These are phyloP conservation scores for Amiota communis DNA, from an alignment of 2,888 invertebrate genomes.

Conservation along the genomic window DNA sequence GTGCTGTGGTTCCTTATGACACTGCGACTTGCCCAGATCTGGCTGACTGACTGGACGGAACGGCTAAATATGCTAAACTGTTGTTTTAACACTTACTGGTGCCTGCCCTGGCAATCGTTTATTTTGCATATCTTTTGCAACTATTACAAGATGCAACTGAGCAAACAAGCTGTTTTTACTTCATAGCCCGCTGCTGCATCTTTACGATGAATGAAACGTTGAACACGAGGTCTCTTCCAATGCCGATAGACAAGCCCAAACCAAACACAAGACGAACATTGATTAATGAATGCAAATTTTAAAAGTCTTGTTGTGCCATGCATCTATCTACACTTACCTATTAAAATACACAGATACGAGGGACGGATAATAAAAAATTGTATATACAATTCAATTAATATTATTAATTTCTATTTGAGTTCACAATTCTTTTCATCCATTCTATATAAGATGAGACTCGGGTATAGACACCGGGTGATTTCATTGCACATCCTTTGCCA, in stretches of 20 bases:
- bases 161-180: not conserved
- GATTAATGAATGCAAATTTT: slow-evolving; percentile 24
- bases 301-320: slow-evolving; percentile 5
- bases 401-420: too few species aligned
- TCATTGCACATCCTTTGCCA: slow-evolving; percentile 16
- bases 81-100: slow-evolving; percentile 52
- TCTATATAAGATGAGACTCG: slow-evolving; percentile 16
- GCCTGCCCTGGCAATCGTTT: slow-evolving; percentile 10
- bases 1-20: not conserved
- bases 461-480: slow-evolving; percentile 26
- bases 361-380: too few species aligned
- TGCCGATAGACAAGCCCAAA: not conserved
- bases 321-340: not conserved
- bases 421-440: slow-evolving; percentile 26
- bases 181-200: slow-evolving; percentile 16
- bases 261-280: slow-evolving; percentile 15
- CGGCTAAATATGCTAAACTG: slow-evolving; percentile 48
- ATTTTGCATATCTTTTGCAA: not conserved
- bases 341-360: too few species aligned
- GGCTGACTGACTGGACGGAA: slow-evolving; percentile 15
- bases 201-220: slow-evolving; percentile 16
- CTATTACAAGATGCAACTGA: slow-evolving; percentile 6
- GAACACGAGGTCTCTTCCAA: not conserved
- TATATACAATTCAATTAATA: too few species aligned
- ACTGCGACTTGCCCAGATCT: too few species aligned